Evolutionary conservation across 53 echinoderm and acorn worm species (phyloP).

Genomic region (Patiria pectinifera): DNA sequence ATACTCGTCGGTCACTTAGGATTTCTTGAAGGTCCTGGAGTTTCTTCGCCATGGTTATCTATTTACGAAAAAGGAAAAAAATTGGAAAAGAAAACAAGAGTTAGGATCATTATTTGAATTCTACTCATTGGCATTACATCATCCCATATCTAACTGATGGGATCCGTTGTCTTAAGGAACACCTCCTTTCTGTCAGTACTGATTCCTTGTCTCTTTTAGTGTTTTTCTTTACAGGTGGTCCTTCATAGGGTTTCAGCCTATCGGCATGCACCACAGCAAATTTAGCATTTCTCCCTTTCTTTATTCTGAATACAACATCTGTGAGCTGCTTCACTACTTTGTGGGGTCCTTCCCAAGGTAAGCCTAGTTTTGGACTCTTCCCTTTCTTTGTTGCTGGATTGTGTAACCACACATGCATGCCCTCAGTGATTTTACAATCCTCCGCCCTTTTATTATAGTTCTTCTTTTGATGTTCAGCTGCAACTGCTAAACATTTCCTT

Average conservation of each 20-base stretch:
- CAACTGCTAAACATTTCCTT: not conserved
- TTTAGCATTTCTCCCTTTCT: not conserved
- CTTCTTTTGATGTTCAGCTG: not conserved
- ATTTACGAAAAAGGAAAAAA: too few species aligned
- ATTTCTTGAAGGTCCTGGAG: not conserved
- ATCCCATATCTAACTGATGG: not conserved
- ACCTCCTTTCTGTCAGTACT: not conserved
- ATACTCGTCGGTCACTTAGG: not conserved
- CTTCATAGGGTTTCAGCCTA: slow-evolving; percentile 13
- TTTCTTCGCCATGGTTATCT: not conserved
- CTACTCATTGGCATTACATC: not conserved
- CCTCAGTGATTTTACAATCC: not conserved
- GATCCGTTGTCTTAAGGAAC: not conserved
- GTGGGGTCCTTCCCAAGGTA: slow-evolving; percentile 44
- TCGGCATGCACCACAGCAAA: slow-evolving; percentile 15
- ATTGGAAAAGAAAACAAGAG: too few species aligned
- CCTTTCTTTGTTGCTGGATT: slow-evolving; percentile 7
- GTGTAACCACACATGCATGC: slow-evolving; percentile 32
- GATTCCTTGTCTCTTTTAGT: not conserved
- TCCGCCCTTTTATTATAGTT: slow-evolving; percentile 2
- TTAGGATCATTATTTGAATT: too few species aligned
- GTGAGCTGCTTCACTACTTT: slow-evolving; percentile 15
- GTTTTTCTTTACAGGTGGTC: slow-evolving; percentile 5
- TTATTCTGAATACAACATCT: not conserved
- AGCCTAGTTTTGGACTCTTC: slow-evolving; percentile 1